Evolutionary conservation across 1,140 invertebrate species (phyloP).

Genomic region (Teleopsis dalmanni): DNA sequence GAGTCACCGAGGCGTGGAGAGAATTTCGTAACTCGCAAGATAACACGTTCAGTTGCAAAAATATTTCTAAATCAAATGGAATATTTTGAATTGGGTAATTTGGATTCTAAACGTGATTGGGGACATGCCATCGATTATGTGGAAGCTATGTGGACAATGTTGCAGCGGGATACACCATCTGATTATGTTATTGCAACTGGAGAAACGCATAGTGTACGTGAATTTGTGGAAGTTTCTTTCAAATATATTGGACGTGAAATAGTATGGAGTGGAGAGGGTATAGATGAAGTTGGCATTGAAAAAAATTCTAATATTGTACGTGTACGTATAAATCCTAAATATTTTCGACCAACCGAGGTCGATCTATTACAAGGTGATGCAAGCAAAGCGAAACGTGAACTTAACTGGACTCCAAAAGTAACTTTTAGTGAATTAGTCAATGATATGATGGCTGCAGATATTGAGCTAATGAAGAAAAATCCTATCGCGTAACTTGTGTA

Average conservation of each 20-base stretch:
- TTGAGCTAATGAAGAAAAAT: slow-evolving; percentile 86
- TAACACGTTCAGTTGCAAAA: slow-evolving; percentile 95
- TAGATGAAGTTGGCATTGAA: slow-evolving; percentile 83
- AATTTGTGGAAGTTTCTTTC: slow-evolving; percentile 94
- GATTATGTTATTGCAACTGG: slow-evolving; percentile 98
- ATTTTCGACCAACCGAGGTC: slow-evolving; percentile 96
- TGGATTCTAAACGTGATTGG: slow-evolving; percentile 97
- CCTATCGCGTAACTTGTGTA: slow-evolving; percentile 62
- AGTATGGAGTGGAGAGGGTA: slow-evolving; percentile 79
- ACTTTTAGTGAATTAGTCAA: slow-evolving; percentile 79
- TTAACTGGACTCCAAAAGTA: slow-evolving; percentile 84
- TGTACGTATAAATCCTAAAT: slow-evolving; percentile 88
- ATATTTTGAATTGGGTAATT: slow-evolving; percentile 85
- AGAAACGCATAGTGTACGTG: slow-evolving; percentile 86
- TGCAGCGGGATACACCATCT: slow-evolving; percentile 87
- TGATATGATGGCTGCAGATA: slow-evolving; percentile 94
- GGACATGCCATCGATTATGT: slow-evolving; percentile 99
- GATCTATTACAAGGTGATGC: slow-evolving; percentile 86
- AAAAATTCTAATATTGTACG: slow-evolving; percentile 70
- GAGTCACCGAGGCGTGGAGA: slow-evolving; percentile 96
- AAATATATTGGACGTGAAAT: slow-evolving; percentile 64
- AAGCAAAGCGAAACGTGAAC: slow-evolving; percentile 74
- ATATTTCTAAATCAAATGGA: slow-evolving; percentile 84
- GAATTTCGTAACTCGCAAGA: slow-evolving; percentile 98
- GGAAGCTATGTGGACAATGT: slow-evolving; percentile 99